Evolutionary conservation across 2,888 invertebrate species (phyloP).

Genomic region (Eupithecia inturbata): DNA sequence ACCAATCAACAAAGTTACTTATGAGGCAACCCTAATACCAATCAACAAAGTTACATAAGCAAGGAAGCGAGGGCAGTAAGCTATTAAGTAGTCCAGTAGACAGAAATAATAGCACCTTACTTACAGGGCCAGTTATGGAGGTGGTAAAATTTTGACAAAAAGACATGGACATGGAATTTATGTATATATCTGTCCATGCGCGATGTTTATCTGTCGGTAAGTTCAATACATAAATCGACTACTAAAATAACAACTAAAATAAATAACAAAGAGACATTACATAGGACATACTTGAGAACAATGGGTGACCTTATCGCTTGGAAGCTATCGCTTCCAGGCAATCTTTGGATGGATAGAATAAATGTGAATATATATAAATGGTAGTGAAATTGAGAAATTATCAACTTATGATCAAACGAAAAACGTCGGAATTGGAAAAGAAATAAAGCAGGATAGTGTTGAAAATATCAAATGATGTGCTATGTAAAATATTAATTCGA

Average conservation of each 20-base stretch:
- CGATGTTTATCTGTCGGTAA: background rate
- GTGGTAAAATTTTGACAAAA: background rate
- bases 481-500: no score
- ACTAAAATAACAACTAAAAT: no score
- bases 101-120: constrained; percentile 1
- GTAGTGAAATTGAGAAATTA: no score
- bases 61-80: constrained; percentile 30
- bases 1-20: constrained; percentile 23
- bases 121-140: background rate
- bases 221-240: no score
- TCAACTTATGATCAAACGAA: no score
- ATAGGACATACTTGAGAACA: no score
- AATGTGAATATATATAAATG: background rate
- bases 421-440: background rate
- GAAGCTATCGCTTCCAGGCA: background rate
- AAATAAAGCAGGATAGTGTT: background rate
- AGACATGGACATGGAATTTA: background rate
- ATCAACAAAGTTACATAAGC: constrained; percentile 32
- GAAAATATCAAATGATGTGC: background rate
- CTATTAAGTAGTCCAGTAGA: constrained; percentile 26
- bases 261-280: background rate
- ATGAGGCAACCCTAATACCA: no score
- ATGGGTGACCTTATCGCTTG: background rate
- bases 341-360: background rate
- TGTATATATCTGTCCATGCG: background rate